Evolutionary conservation across 2,113 vertebrate species (phyloP), one percentile per base, ranked within the genome.

Genomic region (Phainopepla nitens): DNA sequence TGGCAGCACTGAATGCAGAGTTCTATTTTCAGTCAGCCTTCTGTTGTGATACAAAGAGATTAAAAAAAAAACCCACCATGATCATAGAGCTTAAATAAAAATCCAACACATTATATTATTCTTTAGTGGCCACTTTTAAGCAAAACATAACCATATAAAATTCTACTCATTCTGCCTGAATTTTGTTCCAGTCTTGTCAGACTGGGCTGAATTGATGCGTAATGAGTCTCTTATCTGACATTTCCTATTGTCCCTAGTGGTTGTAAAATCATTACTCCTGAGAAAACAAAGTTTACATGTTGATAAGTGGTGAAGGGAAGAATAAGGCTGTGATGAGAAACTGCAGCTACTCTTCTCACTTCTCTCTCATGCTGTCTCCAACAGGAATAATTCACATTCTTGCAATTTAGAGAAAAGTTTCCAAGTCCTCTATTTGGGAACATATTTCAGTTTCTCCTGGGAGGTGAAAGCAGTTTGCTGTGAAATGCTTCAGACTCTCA

Each of bases 241-340:
- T 82, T 96, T 75, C 51, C 76, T 95, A 70, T 94, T 97, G 94
- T 96, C 90, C 76, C 65, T 17, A 36, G 89, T 64, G 89, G 81
- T 60, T 91, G 89, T 75, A 91, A 78, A 87, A 82, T 65, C 88
- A 61, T 70, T 83, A 76, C 66, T 94, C 58, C 21, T 36, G 91
- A 96, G 94, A 93, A 96, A 97, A 95, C 85, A 92, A 91, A 94
- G 89, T 95, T 95, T 94, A 95, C 61, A 94, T 93, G 82, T 93
- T 88, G 95, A 87, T 83, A 89, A 92, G 85, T 57, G 80, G 62
- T 75, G 50, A 79, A 85, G 65, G 68, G 75, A 92, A 79, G 78
- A 90, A 78, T 50, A 86, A 39, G 29, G 35, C 41, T 86, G 50
- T 51, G 50, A 89, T 56, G 71, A 86, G 78, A 93, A 85, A 86